Base-by-base conservation (phyloP, 2,113 vertebrate genomes). In the Suncus etruscus region DNA sequence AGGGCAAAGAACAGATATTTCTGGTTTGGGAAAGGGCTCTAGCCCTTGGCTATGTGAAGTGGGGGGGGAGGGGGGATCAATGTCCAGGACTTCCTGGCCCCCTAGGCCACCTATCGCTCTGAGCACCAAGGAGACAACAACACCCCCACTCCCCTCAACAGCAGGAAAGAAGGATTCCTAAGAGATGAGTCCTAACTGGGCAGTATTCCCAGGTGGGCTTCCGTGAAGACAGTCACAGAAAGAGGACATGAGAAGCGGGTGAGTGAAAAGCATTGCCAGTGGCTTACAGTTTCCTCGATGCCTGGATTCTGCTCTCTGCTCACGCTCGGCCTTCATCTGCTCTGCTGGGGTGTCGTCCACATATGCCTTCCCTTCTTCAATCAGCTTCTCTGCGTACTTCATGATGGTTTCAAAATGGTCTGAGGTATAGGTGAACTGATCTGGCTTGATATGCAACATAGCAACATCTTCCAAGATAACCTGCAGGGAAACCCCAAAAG, bases 381-480 rank as follows among this genome's bases (percentile, higher is more conserved):
- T 98, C 61, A 99, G 97, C 93, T 99, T 98, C 82, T 99, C 99
- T 2, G 97, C 99, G 80, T 99, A 98, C 29, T 96, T 96, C 97
- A 98, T 98, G 94, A 99, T 99, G 61, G 83, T 97, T 95, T 98
- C 98, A 95, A 99, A 99, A 96, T 99, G 99, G 96, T 99, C 99
- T 1, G 99, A 99, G 82, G 99, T 99, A 91, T 99, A 99, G 75
- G 99, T 99, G 97, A 99, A 99, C 93, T 99, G 99, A 97, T 99
- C 99, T 12, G 99, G 99, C 75, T 98, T 98, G 96, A 99, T 99
- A 90, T 99, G 98, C 72, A 99, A 97, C 99, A 99, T 99, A 29
- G 99, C 97, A 54, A 99, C 98, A 1, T 99, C 99, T 97, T 99
- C 99, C 97, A 99, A 97, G 91, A 99, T 99, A 82, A 99, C 99